These are phyloP conservation scores for Fregata magnificens DNA, from an alignment of 2,113 vertebrate species.

Conservation along the genomic window DNA sequence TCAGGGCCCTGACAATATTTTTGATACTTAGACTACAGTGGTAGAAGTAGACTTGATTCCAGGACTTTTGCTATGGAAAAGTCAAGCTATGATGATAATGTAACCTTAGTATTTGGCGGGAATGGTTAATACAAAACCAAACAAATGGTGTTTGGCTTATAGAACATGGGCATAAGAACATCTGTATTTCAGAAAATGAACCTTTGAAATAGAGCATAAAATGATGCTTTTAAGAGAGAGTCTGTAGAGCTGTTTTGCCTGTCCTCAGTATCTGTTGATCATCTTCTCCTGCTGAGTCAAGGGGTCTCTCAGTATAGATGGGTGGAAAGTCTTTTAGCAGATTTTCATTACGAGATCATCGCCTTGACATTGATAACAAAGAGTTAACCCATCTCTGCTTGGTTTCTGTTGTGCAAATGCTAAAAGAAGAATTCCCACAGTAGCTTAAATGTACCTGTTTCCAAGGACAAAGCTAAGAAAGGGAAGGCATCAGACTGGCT, in stretches of 20 bases:
- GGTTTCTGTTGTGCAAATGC: not conserved
- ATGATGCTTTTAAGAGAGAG: not conserved
- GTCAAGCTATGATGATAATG: not conserved
- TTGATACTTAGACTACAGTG: not conserved
- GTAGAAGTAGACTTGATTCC: not conserved
- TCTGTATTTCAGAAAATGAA: not conserved
- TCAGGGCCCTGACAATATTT: not conserved
- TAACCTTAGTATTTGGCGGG: not conserved
- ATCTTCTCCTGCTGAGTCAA: not conserved
- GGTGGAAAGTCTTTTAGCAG: not conserved
- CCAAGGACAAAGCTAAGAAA: not conserved
- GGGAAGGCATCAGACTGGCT: not conserved
- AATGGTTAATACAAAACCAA: not conserved
- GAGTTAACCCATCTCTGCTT: not conserved
- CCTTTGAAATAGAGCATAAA: not conserved
- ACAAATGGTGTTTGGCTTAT: not conserved
- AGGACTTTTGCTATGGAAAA: not conserved
- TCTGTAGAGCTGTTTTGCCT: not conserved
- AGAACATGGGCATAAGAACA: not conserved
- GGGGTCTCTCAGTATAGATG: fast-evolving
- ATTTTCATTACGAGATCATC: not conserved
- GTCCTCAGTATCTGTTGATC: not conserved
- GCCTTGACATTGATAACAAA: not conserved
- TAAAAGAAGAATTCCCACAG: not conserved
- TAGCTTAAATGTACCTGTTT: not conserved